Evolutionary conservation across 2,888 invertebrate species (phyloP).

Genomic region (Napeogenes inachia): DNA sequence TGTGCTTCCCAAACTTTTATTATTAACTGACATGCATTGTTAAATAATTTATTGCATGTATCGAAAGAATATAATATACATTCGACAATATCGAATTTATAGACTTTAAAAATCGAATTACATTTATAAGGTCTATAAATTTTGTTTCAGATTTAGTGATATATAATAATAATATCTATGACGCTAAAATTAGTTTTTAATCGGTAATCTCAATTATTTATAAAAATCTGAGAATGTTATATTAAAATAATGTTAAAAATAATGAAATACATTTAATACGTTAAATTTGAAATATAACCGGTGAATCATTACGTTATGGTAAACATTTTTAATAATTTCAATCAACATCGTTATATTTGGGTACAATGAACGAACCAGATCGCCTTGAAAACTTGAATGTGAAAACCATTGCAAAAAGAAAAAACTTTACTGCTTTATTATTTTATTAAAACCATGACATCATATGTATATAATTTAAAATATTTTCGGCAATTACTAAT

Average conservation of each 20-base stretch:
- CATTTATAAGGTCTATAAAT: no score
- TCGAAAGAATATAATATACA: not conserved
- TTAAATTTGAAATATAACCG: slow-evolving; percentile 19
- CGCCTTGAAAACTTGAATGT: slow-evolving; percentile 62
- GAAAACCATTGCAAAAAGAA: slow-evolving; percentile 37
- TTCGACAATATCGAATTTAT: not conserved
- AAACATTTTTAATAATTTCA: slow-evolving; percentile 40
- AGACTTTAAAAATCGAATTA: no score
- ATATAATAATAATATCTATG: no score
- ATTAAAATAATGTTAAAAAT: no score
- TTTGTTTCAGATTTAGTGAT: no score
- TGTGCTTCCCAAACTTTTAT: slow-evolving; percentile 64
- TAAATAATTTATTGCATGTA: slow-evolving; percentile 5
- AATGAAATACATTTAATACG: slow-evolving; percentile 14
- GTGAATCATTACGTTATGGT: slow-evolving; percentile 21
- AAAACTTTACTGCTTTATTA: slow-evolving; percentile 24
- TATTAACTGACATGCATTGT: slow-evolving; percentile 34
- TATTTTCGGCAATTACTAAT: slow-evolving; percentile 11
- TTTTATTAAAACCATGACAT: slow-evolving; percentile 25
- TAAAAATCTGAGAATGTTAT: no score
- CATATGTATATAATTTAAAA: slow-evolving; percentile 18
- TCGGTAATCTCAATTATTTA: no score
- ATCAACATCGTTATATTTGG: slow-evolving; percentile 43
- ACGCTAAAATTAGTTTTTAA: no score
- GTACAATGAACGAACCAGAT: slow-evolving; percentile 68